Base-by-base conservation (phyloP, 1,140 invertebrate genomes). In the Laodelphax striatellus region DNA sequence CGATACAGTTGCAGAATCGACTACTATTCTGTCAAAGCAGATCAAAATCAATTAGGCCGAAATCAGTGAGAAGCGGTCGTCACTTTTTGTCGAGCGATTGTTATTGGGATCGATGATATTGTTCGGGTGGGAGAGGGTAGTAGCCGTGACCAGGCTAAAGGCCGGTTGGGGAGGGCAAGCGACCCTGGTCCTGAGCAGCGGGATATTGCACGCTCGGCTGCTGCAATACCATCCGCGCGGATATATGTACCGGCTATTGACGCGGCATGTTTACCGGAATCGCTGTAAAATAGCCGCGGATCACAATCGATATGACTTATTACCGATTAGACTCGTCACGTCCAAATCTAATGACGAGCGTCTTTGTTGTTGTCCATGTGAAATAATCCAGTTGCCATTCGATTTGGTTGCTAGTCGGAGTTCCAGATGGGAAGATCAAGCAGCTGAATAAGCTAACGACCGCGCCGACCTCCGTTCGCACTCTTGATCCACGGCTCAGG, bases 261-360 rank as follows among this genome's bases (percentile, higher is more conserved):
- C 11, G 11, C n/a, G 46, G 16, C 46, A 50, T 22, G 21, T 50
- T 50, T 19, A 17, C 21, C 16, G 46, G 46, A 50, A 50, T 50
- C 21, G 21, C 16, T 50, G 46, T 50, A 50, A 50, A 50, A 50
- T 50, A 50, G 46, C 46, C 21, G 46, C 3, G 46, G 21, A 19
- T 50, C 46, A 50, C 46, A 50, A 50, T 50, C 46, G 46, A 50
- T 50, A 50, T 50, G 46, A 50, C 16, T 50, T 50, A 50, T 50
- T 50, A 19, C 21, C 46, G 46, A 50, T 50, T 50, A 50, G 46
- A 19, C 46, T 50, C 46, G 46, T 19, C n/a, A 6, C 6, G 46
- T 50, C 46, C 21, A 17, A 22, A 17, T 50, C 6, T 50, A 50
- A 50, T 50, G 46, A 50, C 21, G 46, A 50, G 2, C 6, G 16